Percentiles rank a stretch among this genome's conserved stretches.
phyloP scores from a whole-genome alignment of 2,888 invertebrate genomes.

The Epistrophe eligans region DNA sequence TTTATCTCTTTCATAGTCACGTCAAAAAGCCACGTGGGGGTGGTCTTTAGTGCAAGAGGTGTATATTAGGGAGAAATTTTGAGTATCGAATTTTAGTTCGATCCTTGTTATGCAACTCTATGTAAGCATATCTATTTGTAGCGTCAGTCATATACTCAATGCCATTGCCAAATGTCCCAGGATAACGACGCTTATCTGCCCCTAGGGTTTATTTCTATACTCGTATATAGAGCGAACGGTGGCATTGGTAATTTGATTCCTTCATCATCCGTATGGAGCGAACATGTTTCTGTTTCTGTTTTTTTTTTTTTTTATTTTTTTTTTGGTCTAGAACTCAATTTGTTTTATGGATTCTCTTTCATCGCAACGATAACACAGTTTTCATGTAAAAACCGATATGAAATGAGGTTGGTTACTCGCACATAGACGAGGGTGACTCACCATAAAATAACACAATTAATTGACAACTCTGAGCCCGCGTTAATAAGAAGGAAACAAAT shows the following conservation, averaged over 20 bases:
- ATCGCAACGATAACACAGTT: constrained; percentile 66
- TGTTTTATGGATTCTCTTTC: constrained; percentile 75
- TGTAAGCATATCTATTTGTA: not conserved
- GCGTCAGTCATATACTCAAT: constrained; percentile 62
- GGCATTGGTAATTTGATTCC: constrained; percentile 71
- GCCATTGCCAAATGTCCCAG: constrained; percentile 70
- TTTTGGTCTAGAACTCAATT: constrained; percentile 68
- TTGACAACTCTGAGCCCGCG: constrained; percentile 60
- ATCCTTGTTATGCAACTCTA: constrained; percentile 62
- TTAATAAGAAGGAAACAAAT: constrained; percentile 31
- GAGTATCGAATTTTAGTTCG: constrained; percentile 53
- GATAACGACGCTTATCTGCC: constrained; percentile 70
- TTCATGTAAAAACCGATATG: constrained; percentile 40
- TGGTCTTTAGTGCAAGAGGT: constrained; percentile 8
- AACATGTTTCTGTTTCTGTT: constrained; percentile 30
- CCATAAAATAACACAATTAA: constrained; percentile 61
- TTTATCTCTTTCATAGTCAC: constrained; percentile 59
- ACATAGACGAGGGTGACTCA: constrained; percentile 56
- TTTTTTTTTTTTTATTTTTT: constrained; percentile 43
- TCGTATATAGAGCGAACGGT: not conserved
- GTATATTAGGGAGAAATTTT: constrained; percentile 2
- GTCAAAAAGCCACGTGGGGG: constrained; percentile 48
- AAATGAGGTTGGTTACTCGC: not conserved
- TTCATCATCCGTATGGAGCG: constrained; percentile 21
- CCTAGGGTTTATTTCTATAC: constrained; percentile 29